Percentiles rank a stretch among this genome's conserved stretches.
phyloP scores from a whole-genome alignment of 1,140 invertebrate species.

The Neuroterus valhalla region DNA sequence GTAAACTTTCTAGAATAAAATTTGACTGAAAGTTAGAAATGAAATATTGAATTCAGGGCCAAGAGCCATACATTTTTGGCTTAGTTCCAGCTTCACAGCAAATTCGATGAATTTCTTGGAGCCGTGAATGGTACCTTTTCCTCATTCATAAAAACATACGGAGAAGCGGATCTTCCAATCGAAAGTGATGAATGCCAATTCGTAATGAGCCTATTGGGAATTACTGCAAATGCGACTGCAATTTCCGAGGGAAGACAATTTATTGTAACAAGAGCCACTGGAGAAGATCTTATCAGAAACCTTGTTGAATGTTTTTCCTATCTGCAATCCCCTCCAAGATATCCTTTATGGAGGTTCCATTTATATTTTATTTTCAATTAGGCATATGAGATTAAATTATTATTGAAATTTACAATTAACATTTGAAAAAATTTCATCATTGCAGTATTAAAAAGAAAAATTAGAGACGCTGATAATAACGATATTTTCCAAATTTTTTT shows the following conservation, averaged over 20 bases:
- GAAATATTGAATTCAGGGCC: background rate
- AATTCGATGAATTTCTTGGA: slow-evolving; percentile 66
- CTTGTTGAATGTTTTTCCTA: background rate
- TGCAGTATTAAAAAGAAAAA: too few species aligned
- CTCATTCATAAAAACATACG: slow-evolving; percentile 69
- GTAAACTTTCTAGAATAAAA: background rate
- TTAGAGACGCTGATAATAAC: too few species aligned
- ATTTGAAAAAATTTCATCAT: too few species aligned
- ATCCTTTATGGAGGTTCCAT: slow-evolving; percentile 4
- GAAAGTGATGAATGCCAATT: slow-evolving; percentile 68
- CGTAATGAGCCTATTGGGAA: slow-evolving; percentile 67
- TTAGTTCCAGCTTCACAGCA: slow-evolving; percentile 60
- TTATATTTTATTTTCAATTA: slow-evolving; percentile 45
- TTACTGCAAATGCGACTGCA: slow-evolving; percentile 69
- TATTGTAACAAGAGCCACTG: slow-evolving; percentile 63
- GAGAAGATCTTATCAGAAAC: slow-evolving; percentile 59
- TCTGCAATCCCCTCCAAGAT: slow-evolving; percentile 1
- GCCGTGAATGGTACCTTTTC: slow-evolving; percentile 66
- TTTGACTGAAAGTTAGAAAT: background rate
- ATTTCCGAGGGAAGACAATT: slow-evolving; percentile 66
- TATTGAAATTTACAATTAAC: too few species aligned
- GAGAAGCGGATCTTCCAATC: slow-evolving; percentile 56
- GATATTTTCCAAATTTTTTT: too few species aligned
- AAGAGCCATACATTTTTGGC: background rate
- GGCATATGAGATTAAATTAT: background rate